A percentile compares a stretch with the other conserved stretches of the same genome.
Conservation (phyloP, 2,797 vertebrate species). For the Sebastes taczanowskii region DNA sequence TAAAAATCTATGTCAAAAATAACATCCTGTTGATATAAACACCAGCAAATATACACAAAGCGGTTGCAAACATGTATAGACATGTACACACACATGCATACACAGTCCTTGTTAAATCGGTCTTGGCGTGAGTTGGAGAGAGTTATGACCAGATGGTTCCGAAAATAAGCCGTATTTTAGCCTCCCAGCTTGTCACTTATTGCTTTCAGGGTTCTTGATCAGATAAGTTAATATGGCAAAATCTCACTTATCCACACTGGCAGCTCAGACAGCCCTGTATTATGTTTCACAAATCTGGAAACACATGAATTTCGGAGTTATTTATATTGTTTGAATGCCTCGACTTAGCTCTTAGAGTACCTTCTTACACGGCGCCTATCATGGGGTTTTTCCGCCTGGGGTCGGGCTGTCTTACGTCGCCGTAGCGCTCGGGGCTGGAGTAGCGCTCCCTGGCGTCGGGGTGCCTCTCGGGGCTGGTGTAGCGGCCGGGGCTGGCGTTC, state of each 20-base stretch:
- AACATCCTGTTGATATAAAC: not conserved
- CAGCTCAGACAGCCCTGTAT: not conserved
- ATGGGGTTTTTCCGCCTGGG: conserved; percentile 88
- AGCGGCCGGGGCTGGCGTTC: conserved; percentile 80
- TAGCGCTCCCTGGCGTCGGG: conserved; percentile 66
- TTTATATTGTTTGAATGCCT: not conserved
- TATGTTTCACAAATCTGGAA: conserved; percentile 3
- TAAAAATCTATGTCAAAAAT: conserved; percentile 22
- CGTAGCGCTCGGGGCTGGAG: conserved; percentile 80
- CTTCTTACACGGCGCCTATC: conserved; percentile 87
- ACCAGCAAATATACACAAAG: not conserved
- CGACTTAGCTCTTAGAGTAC: not conserved
- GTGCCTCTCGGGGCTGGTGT: conserved; percentile 40
- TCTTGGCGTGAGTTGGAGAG: not conserved
- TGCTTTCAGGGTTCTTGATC: conserved; percentile 9
- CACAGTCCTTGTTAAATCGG: conserved; percentile 11
- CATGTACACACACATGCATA: not conserved
- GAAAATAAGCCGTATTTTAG: conserved; percentile 16
- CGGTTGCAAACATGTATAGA: not conserved
- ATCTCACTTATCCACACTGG: not conserved
- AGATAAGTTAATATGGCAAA: conserved; percentile 15
- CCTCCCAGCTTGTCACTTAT: conserved; percentile 20
- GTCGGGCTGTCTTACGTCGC: conserved; percentile 77
- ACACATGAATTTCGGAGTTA: not conserved
- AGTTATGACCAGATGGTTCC: conserved; percentile 9